phyloP scores from a whole-genome alignment of 2,797 vertebrate genomes.

The Glyptemys insculpta region DNA sequence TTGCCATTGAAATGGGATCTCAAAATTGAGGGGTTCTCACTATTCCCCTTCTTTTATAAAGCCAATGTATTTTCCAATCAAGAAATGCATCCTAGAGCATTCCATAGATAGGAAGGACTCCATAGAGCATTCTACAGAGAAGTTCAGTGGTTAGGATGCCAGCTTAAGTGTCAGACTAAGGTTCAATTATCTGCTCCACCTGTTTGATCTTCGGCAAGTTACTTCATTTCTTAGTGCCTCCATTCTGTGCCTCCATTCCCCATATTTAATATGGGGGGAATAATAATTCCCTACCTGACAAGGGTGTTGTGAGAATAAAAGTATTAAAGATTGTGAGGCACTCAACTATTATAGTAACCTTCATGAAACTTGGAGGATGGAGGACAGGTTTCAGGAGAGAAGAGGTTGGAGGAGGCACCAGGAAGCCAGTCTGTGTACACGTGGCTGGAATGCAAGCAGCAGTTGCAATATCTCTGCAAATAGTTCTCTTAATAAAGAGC shows the following conservation, averaged over 20 bases:
- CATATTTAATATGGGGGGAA: not conserved
- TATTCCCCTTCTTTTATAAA: not conserved
- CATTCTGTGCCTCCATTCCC: not conserved
- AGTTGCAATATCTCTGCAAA: no score
- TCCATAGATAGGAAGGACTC: not conserved
- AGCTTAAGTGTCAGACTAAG: not conserved
- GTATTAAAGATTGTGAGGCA: not conserved
- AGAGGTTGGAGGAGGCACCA: no score
- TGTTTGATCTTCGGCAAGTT: not conserved
- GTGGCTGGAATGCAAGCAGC: no score
- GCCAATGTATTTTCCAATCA: not conserved
- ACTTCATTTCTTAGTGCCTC: not conserved
- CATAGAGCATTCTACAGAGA: not conserved
- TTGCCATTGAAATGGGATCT: not conserved
- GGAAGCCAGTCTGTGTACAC: no score
- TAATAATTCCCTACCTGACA: not conserved
- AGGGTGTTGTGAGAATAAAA: not conserved
- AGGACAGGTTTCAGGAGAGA: no score
- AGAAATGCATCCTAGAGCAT: not conserved
- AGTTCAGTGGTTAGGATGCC: not conserved
- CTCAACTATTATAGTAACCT: not conserved
- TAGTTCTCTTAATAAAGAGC: no score
- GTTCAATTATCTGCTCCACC: not conserved
- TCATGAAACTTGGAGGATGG: no score
- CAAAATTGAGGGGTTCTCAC: no score